Evolutionary conservation across 1,140 invertebrate species (phyloP), one percentile per base, ranked within the genome.

Genomic region (Drosophila baimaii): DNA sequence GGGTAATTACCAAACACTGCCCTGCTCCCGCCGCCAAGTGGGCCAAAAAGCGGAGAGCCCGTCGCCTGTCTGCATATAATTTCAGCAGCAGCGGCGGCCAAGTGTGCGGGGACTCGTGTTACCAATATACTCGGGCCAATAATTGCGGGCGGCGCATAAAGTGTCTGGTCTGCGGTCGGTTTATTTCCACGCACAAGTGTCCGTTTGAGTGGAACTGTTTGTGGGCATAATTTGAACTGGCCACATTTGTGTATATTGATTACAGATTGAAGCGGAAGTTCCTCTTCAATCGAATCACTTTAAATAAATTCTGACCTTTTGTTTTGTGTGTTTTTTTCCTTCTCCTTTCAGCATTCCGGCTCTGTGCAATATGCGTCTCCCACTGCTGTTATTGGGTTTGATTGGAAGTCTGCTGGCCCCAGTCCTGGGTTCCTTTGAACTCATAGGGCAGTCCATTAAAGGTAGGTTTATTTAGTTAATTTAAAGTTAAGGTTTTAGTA

Each of bases 111-210:
- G 63, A 27, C 41, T 80, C 64, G 64, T 74, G 59, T 90, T 88
- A 77, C 84, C 77, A 80, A 66, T 75, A 31, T 15, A 49, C 69
- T 70, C 66, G 62, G 88, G 77, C 73, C 80, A 80, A 66, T 81
- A 65, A 80, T 89, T 89, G 82, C 52, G 52, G 74, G 55, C 19
- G 54, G 43, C 44, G 29, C 39, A 58, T 68, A 59, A 73, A 69
- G 77, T 84, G 72, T 68, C 68, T 84, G 80, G 72, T 68, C 68
- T 83, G 80, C 59, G 73, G 81, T 85, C 80, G 62, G 66, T 56
- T 74, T 54, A 75, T 57, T 74, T 47, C 35, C 39, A 51, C 68
- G 55, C 52, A 77, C 29, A 68, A 65, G 61, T 62, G 58, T 61
- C 35, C 41, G 33, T 27, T 52, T 46, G 56, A 29, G 55, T 61